These are phyloP conservation scores for Cydia fagiglandana DNA, from an alignment of 1,140 invertebrate species.

Conservation along the genomic window DNA sequence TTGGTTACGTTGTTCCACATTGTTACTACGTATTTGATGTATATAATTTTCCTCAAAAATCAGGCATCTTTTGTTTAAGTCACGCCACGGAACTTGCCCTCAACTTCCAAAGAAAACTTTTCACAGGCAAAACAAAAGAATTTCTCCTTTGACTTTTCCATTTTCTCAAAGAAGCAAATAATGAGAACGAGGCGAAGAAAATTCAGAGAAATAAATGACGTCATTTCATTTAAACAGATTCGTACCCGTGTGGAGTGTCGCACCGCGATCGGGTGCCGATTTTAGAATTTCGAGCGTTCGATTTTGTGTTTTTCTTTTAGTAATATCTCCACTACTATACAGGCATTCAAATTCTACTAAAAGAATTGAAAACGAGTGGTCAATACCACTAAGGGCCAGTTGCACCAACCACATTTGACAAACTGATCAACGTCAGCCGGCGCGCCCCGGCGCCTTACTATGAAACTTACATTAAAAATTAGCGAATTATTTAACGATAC, in stretches of 20 bases:
- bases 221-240: constrained; percentile 29
- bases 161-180: constrained; percentile 30
- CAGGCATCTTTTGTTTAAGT: background rate
- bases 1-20: background rate
- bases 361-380: no score
- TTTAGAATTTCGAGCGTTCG: no score
- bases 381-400: no score
- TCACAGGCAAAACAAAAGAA: constrained; percentile 8
- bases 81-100: constrained; percentile 5
- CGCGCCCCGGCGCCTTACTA: no score
- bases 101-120: constrained; percentile 5
- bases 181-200: constrained; percentile 29
- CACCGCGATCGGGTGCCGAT: no score
- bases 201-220: constrained; percentile 27
- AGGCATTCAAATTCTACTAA: no score
- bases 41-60: background rate
- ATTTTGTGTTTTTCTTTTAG: no score
- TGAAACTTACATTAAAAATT: no score
- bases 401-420: no score
- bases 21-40: background rate
- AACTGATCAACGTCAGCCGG: no score
- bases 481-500: no score
- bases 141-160: background rate
- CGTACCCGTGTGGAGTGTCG: constrained; percentile 19
- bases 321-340: no score